Base-by-base conservation (phyloP, 2,113 vertebrate genomes). In the Grus americana region DNA sequence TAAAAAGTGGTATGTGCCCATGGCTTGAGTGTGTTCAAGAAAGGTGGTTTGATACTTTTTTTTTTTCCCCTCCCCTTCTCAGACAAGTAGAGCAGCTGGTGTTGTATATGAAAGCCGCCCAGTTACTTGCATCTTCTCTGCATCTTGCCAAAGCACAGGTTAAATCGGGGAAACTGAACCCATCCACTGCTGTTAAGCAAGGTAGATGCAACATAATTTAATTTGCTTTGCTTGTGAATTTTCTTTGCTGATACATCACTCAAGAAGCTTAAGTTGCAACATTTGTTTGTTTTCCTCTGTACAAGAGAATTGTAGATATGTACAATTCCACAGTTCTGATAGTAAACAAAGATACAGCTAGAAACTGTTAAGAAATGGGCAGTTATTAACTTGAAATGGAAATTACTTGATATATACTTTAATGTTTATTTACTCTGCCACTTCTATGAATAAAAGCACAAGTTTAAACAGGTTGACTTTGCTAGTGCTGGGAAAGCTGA, bases 51-150 rank as follows among this genome's bases (percentile, higher is more conserved):
- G 17, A n/a, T 88, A 34, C 8, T 18, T 89, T 73, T 54, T 52
- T 57, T 59, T 46, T 24, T 21, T 9, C 27, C 2, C 0, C 2
- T 16, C 30, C 91, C 47, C 97, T 89, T 54, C 30, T 54, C 38
- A 99, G 99, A 96, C 99, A 99, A 97, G 99, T 99, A 89, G 99
- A 99, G 90, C 99, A 99, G 98, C 95, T 99, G 98, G 99, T 99
- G 86, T 97, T 99, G 57, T 99, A 99, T 88, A 99, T 99, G 99
- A 99, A 99, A 97, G 99, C 98, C 2, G 99, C 99, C 23, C 99
- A 99, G 97, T 98, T 99, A 54, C 96, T 99, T 17, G 99, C 99
- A 2, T 99, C 99, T 17, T 99, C 99, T 63, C 98, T 99, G 94
- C 99, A 99, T 92, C 98, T 99, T 84, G 99, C 99, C 96, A 99